Evolutionary conservation across 2,113 vertebrate species (phyloP).

Genomic region (Salvator merianae): DNA sequence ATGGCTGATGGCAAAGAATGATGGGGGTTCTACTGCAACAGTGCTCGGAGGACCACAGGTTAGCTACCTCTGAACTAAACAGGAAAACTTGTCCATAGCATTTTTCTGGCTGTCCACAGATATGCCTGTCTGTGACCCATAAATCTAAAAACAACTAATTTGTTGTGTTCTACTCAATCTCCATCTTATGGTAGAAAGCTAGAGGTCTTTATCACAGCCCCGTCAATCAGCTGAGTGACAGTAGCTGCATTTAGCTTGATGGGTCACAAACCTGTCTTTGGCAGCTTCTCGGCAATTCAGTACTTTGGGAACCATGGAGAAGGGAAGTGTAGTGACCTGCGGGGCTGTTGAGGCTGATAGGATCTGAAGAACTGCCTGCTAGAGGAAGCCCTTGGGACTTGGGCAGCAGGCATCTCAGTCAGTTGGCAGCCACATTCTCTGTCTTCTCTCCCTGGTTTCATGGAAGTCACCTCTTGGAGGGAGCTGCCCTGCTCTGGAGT

Average conservation of each 20-base stretch:
- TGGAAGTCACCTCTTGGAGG: background rate
- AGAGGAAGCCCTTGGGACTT: background rate
- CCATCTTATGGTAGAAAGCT: background rate
- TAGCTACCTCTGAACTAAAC: too few species aligned
- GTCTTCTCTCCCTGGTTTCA: background rate
- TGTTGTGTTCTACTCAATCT: too few species aligned
- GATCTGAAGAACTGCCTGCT: background rate
- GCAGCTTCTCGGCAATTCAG: background rate
- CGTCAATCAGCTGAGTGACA: too few species aligned
- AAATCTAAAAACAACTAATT: background rate
- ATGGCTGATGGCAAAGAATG: too few species aligned
- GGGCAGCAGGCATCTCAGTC: rapidly evolving
- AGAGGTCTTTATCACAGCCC: background rate
- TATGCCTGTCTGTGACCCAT: background rate
- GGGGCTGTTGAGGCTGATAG: background rate
- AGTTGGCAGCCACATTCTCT: rapidly evolving
- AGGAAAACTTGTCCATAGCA: background rate
- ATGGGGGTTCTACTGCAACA: too few species aligned
- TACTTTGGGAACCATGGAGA: slow-evolving; percentile 31
- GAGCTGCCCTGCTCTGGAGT: background rate
- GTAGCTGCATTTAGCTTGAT: background rate
- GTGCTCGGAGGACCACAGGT: too few species aligned
- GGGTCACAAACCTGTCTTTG: background rate
- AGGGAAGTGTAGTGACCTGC: background rate
- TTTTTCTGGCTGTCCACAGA: background rate